A percentile compares a stretch with the other conserved stretches of the same genome.
Conservation (phyloP, 2,888 invertebrate species). For the Cheilosia urbana region DNA sequence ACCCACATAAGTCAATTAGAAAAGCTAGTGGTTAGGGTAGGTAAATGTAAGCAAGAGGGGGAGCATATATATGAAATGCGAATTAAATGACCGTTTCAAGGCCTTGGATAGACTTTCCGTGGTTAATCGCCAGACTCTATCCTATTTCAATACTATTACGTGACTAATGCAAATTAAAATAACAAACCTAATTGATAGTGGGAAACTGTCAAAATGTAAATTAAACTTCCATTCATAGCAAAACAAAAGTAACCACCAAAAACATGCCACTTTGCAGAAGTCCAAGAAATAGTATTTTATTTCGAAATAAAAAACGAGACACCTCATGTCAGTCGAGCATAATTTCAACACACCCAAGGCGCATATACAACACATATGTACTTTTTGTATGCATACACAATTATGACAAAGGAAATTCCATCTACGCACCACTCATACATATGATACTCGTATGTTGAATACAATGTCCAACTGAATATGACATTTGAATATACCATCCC, state of each 20-base stretch:
- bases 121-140: too few species aligned
- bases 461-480: constrained; percentile 45
- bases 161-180: not conserved
- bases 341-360: constrained; percentile 46
- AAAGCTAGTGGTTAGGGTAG: too few species aligned
- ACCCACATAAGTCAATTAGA: too few species aligned
- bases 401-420: constrained; percentile 51
- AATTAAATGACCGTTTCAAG: too few species aligned
- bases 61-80: too few species aligned
- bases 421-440: constrained; percentile 59
- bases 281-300: constrained; percentile 3
- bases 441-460: constrained; percentile 3
- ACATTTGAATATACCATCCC: constrained; percentile 47
- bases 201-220: not conserved
- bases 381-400: not conserved
- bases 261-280: not conserved
- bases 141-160: not conserved
- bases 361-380: not conserved
- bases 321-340: constrained; percentile 20
- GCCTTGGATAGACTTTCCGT: too few species aligned
- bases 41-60: too few species aligned
- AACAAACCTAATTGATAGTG: not conserved
- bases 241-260: not conserved
- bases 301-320: not conserved
- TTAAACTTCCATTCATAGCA: not conserved